Conservation (phyloP, 2,113 vertebrate genomes). For the Leptobrachium leishanense region DNA sequence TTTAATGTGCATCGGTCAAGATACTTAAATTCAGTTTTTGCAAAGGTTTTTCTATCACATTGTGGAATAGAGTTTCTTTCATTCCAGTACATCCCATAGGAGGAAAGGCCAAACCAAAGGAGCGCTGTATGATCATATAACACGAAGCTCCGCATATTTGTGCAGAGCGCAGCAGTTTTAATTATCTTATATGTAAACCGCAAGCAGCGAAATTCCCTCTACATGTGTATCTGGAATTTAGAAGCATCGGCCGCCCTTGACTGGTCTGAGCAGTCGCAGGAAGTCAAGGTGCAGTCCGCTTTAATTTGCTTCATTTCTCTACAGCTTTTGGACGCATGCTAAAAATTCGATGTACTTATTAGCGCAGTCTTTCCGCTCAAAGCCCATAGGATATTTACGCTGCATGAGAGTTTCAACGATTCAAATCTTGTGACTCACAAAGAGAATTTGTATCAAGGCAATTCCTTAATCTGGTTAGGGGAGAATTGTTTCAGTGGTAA, state of each 20-base stretch:
- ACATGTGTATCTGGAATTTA: background rate
- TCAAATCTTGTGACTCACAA: slow-evolving; percentile 8
- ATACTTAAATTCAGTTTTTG: background rate
- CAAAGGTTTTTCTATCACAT: slow-evolving; percentile 11
- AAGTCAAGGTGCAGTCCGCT: background rate
- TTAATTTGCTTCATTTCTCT: background rate
- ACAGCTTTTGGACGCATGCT: background rate
- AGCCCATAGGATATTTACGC: background rate
- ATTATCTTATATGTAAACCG: background rate
- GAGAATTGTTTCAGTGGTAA: background rate
- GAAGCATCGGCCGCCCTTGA: background rate
- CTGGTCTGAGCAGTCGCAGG: background rate
- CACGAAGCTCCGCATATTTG: background rate
- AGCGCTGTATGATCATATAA: slow-evolving; percentile 3
- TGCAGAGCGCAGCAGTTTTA: slow-evolving; percentile 22
- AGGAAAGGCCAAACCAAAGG: slow-evolving; percentile 8
- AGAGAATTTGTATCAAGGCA: background rate
- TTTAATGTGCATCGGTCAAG: no score
- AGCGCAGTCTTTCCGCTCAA: background rate
- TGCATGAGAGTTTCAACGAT: background rate
- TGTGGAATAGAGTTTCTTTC: background rate
- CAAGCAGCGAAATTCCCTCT: background rate
- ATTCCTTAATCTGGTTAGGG: slow-evolving; percentile 1
- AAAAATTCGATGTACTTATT: background rate
- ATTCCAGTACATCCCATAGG: slow-evolving; percentile 10